Percentiles rank a stretch among this genome's conserved stretches.
phyloP scores from a whole-genome alignment of 1,140 invertebrate genomes.

The Zaprionus vittiger region DNA sequence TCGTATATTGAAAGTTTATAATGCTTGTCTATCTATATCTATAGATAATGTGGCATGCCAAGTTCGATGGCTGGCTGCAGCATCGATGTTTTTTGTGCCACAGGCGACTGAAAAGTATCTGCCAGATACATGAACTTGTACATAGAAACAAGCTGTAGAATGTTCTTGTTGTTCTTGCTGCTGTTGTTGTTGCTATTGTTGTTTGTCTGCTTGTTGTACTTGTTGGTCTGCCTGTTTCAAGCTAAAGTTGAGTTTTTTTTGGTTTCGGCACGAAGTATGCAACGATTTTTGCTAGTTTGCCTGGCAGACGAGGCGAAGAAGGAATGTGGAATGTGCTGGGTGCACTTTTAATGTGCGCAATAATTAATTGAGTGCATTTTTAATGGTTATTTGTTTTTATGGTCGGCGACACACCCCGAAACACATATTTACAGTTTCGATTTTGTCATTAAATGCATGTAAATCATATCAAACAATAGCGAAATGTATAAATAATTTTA shows the following conservation, averaged over 20 bases:
- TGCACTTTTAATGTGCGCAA: constrained; percentile 14
- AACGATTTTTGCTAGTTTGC: constrained; percentile 16
- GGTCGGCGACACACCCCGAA: not conserved
- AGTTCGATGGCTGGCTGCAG: constrained; percentile 36
- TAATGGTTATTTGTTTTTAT: constrained; percentile 12
- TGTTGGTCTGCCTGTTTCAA: not conserved
- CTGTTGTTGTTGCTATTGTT: not conserved
- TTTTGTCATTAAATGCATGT: constrained; percentile 28
- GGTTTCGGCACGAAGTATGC: constrained; percentile 23
- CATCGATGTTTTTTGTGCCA: constrained; percentile 9
- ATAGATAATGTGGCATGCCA: constrained; percentile 45
- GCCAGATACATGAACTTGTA: constrained; percentile 12
- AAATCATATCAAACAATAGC: constrained; percentile 21
- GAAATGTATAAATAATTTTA: constrained; percentile 6
- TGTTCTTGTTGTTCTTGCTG: not conserved
- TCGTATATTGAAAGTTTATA: constrained; percentile 36
- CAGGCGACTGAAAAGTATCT: constrained; percentile 11
- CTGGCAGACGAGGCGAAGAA: not conserved
- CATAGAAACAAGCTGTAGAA: constrained; percentile 12
- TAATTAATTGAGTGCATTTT: constrained; percentile 39
- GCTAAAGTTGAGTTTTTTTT: constrained; percentile 5
- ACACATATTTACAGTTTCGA: constrained; percentile 10
- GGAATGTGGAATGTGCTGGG: not conserved
- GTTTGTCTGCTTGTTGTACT: not conserved
- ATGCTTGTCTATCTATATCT: constrained; percentile 20